A percentile compares a stretch with the other conserved stretches of the same genome.
Evolutionary conservation across 2,888 invertebrate genomes (phyloP).

Genomic region (Caenorhabditis plicata): DNA sequence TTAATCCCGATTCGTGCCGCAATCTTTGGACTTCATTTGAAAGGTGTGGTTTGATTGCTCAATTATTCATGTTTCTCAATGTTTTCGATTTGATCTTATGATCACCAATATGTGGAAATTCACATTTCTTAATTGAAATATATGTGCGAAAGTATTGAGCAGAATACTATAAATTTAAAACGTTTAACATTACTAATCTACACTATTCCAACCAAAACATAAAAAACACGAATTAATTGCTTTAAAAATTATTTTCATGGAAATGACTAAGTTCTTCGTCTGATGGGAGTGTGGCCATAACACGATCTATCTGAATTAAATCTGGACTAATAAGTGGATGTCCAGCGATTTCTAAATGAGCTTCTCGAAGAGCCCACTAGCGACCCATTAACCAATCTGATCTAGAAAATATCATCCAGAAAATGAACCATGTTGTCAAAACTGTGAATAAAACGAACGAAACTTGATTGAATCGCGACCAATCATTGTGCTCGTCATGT

Average conservation of each 20-base stretch:
- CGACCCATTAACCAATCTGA: conserved; percentile 68
- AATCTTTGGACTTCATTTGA: too few relatives aligned
- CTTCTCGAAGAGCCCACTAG: conserved; percentile 89
- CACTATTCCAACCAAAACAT: too few relatives aligned
- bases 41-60: too few relatives aligned
- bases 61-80: too few relatives aligned
- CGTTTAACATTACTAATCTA: too few relatives aligned
- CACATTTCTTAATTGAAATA: too few relatives aligned
- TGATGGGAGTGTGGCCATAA: conserved; percentile 75
- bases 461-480: conserved; percentile 57
- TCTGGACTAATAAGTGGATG: conserved; percentile 81
- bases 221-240: not conserved
- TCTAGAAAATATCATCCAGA: conserved; percentile 49
- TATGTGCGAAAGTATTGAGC: too few relatives aligned
- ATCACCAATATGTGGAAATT: too few relatives aligned
- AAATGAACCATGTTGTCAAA: conserved; percentile 55
- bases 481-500: conserved; percentile 64
- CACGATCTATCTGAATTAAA: conserved; percentile 73
- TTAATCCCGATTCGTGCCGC: too few relatives aligned
- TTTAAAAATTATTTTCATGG: conserved; percentile 79
- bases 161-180: too few relatives aligned
- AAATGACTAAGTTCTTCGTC: conserved; percentile 84
- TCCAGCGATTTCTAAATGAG: conserved; percentile 83
- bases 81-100: too few relatives aligned
- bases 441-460: conserved; percentile 56